phyloP scores from a whole-genome alignment of 2,113 vertebrate genomes.

The Eurypyga helias region DNA sequence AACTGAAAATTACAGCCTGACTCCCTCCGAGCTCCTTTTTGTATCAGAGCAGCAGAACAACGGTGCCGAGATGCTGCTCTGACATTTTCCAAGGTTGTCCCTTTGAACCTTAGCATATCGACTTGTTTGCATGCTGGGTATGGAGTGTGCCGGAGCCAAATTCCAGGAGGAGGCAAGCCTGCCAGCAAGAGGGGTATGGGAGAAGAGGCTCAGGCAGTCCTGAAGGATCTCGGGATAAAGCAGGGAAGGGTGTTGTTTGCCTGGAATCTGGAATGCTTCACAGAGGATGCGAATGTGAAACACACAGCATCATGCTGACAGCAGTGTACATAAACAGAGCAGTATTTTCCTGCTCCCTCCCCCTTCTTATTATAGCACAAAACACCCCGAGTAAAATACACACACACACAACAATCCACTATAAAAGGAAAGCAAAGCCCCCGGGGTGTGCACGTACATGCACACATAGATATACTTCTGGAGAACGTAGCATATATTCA shows the following conservation, averaged over 20 bases:
- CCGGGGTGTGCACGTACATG: background rate
- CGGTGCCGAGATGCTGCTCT: background rate
- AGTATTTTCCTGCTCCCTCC: conserved; percentile 11
- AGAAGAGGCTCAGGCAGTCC: background rate
- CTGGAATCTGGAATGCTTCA: background rate
- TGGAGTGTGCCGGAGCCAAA: background rate
- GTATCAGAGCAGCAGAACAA: background rate
- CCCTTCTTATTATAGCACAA: conserved; percentile 51
- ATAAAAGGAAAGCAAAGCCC: conserved; percentile 53
- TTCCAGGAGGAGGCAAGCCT: background rate
- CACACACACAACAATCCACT: conserved; percentile 22
- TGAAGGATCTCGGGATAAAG: background rate
- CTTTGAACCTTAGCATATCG: background rate
- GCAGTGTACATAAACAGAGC: conserved; percentile 37
- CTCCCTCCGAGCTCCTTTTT: background rate
- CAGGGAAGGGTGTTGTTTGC: background rate
- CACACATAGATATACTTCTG: background rate
- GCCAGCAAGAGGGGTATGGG: background rate
- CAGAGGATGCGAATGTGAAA: background rate
- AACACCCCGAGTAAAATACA: conserved; percentile 55
- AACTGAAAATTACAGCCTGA: background rate
- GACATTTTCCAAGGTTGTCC: conserved; percentile 21
- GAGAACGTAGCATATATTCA: background rate
- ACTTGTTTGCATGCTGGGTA: background rate
- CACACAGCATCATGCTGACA: background rate